These are phyloP conservation scores for Oryzias melastigma DNA, from an alignment of 2,113 vertebrate genomes.

Conservation along the genomic window DNA sequence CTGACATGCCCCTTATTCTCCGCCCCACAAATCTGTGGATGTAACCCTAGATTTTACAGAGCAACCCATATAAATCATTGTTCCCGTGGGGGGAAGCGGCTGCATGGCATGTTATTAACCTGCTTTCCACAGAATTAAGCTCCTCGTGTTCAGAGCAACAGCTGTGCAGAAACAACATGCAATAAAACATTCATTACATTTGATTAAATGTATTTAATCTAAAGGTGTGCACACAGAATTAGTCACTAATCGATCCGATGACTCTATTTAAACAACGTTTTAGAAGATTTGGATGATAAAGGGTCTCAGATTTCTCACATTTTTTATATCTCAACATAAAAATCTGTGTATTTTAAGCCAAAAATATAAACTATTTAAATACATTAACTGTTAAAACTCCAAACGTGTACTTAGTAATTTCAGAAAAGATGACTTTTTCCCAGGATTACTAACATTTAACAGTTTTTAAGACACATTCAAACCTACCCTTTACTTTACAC, in stretches of 20 bases:
- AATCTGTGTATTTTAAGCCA: too few relatives aligned
- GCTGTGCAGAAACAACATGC: conserved; percentile 6
- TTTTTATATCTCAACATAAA: too few relatives aligned
- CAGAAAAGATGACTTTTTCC: too few relatives aligned
- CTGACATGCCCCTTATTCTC: conserved; percentile 65
- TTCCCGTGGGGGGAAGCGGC: conserved; percentile 30
- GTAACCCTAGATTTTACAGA: conserved; percentile 61
- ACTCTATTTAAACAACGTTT: background rate
- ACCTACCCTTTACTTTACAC: too few relatives aligned
- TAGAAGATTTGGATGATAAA: background rate
- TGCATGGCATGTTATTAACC: conserved; percentile 31
- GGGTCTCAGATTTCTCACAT: background rate
- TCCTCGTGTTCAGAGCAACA: conserved; percentile 36
- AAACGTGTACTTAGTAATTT: too few relatives aligned
- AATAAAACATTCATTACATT: background rate
- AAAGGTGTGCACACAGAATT: too few relatives aligned
- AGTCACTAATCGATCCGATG: background rate
- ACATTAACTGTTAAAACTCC: too few relatives aligned
- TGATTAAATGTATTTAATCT: too few relatives aligned
- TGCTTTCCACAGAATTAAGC: conserved; percentile 28
- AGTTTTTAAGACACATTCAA: too few relatives aligned
- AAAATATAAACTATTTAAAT: too few relatives aligned
- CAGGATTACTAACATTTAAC: too few relatives aligned
- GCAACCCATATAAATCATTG: conserved; percentile 54
- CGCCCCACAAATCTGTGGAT: conserved; percentile 52